Evolutionary conservation across 2,797 vertebrate species (phyloP), one percentile per base, ranked within the genome.

Genomic region (Mormyrops attenuatus): DNA sequence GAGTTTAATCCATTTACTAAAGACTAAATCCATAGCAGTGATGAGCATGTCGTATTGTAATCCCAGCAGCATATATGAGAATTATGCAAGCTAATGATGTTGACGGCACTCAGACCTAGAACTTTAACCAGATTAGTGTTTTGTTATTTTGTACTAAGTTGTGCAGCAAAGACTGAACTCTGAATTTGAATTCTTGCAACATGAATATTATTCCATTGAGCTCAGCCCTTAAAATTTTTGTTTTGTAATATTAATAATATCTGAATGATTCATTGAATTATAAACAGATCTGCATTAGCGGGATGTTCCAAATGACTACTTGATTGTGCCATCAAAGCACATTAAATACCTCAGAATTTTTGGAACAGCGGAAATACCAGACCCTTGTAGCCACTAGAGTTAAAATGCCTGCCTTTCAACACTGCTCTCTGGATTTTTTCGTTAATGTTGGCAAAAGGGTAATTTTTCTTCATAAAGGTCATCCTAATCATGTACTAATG

Each of bases 221-320:
- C 11, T 85, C 22, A 52, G 11, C 84, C 44, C 84, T 85, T 53
- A 52, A 85, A 50, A 26, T 3, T 15, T 17, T 85, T 77, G 34
- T 85, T 85, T 85, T 85, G 84, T 52, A 52, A 52, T 85, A 85
- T 85, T 85, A 85, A 50, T 85, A 85, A 15, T 85, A 34, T 85
- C 84, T 47, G 44, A 85, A 53, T 85, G 84, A 50, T 85, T 85
- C 49, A 85, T 85, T 85, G n/a, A 85, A 26, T 85, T 50, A 52
- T 85, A 53, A 85, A 47, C 77, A 82, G 38, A 47, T 44, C 77
- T 11, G 41, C 77, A 82, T 82, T 82, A 82, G 77, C 44, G 41
- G 41, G 44, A 82, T 22, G 17, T 82, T 82, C 77, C 44, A 82
- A 82, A 47, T 82, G 41, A 41, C 77, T 82, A 82, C 77, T 82